Conservation (phyloP, 1,140 invertebrate genomes). For the Aphis gossypii region DNA sequence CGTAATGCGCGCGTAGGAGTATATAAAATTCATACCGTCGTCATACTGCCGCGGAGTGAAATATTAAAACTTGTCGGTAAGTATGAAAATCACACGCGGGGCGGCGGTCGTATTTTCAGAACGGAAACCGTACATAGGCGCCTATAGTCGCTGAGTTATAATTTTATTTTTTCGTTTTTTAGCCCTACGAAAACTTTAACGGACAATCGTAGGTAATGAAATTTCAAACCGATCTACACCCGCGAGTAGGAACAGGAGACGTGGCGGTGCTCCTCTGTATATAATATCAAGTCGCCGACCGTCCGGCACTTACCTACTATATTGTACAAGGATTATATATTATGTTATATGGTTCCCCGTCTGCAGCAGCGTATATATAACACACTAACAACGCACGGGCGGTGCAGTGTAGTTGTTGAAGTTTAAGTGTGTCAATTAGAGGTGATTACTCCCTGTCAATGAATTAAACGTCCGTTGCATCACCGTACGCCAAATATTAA, state of each 20-base stretch:
- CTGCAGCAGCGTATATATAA: not conserved
- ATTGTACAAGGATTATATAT: not conserved
- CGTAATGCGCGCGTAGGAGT: not conserved
- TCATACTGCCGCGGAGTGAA: not conserved
- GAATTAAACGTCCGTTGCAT: not conserved
- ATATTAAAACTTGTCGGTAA: not conserved
- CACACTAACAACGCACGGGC: not conserved
- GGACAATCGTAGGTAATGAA: not conserved
- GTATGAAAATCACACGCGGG: not conserved
- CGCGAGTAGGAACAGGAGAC: not conserved
- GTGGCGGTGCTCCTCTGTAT: not conserved
- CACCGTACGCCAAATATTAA: not conserved
- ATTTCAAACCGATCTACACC: not conserved
- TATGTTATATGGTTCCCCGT: not conserved
- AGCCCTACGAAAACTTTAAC: not conserved
- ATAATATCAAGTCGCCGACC: not conserved
- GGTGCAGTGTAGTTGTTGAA: not conserved
- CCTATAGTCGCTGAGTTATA: too few species aligned
- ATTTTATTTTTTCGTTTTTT: not conserved
- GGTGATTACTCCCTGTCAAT: slow-evolving; percentile 42
- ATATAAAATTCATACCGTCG: not conserved
- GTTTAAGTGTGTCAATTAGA: slow-evolving; percentile 39
- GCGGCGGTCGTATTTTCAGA: not conserved
- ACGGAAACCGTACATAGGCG: too few species aligned
- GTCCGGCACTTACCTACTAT: not conserved